phyloP scores from a whole-genome alignment of 1,140 invertebrate genomes.

The Euura lappo region DNA sequence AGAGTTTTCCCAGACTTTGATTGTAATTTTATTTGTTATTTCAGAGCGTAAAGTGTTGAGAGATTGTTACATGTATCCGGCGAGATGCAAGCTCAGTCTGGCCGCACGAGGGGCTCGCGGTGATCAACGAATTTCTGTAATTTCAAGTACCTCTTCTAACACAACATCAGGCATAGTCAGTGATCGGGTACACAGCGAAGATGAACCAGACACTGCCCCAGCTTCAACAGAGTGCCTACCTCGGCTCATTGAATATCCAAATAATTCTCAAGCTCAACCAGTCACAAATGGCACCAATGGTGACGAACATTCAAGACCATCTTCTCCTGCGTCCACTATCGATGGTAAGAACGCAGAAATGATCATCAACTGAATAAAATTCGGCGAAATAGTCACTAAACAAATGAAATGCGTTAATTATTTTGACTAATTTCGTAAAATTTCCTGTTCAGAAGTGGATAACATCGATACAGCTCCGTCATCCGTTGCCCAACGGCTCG shows the following conservation, averaged over 20 bases:
- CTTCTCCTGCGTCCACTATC: slow-evolving; percentile 44
- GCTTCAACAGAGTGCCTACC: slow-evolving; percentile 57
- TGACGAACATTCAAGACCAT: slow-evolving; percentile 37
- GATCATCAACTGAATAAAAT: background rate
- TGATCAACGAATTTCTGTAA: slow-evolving; percentile 88
- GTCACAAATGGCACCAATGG: slow-evolving; percentile 28
- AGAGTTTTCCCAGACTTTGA: background rate
- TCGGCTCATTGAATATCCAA: slow-evolving; percentile 44
- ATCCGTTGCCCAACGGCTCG: slow-evolving; percentile 28
- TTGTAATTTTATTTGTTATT: slow-evolving; percentile 26
- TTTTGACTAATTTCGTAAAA: background rate
- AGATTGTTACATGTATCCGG: slow-evolving; percentile 70
- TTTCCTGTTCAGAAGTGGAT: slow-evolving; percentile 44
- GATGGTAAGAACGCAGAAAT: slow-evolving; percentile 37
- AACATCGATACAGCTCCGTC: slow-evolving; percentile 38
- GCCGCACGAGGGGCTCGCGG: slow-evolving; percentile 67
- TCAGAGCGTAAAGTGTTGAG: slow-evolving; percentile 60
- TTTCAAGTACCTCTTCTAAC: slow-evolving; percentile 91
- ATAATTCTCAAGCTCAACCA: slow-evolving; percentile 30
- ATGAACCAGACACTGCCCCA: slow-evolving; percentile 79
- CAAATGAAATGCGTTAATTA: background rate
- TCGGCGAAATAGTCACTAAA: background rate
- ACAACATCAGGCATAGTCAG: slow-evolving; percentile 95
- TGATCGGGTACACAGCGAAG: slow-evolving; percentile 91
- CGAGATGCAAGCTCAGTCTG: slow-evolving; percentile 64